Evolutionary conservation across 1,140 invertebrate species (phyloP).

Genomic region (Drosophila fuyamai): DNA sequence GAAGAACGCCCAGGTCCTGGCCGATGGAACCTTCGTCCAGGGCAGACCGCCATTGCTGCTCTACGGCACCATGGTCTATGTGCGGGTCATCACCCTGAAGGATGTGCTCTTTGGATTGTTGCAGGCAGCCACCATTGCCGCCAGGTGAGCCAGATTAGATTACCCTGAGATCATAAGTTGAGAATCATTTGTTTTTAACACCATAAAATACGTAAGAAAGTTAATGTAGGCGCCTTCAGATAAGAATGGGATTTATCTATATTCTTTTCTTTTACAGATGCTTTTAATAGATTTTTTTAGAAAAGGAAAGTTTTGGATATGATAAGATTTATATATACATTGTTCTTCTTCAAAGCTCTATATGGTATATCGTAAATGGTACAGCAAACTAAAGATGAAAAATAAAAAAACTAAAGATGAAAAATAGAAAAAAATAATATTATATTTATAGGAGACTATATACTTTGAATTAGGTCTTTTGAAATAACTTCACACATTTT

Average conservation of each 20-base stretch:
- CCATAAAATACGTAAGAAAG: neutral
- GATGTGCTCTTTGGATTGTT: constrained; percentile 90
- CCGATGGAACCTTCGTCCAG: constrained; percentile 95
- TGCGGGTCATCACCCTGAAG: constrained; percentile 91
- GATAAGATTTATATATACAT: too few species aligned
- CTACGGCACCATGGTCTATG: constrained; percentile 97
- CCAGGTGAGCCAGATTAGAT: constrained; percentile 62
- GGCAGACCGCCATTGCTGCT: constrained; percentile 93
- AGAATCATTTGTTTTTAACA: neutral
- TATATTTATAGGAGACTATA: too few species aligned
- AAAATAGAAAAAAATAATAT: too few species aligned
- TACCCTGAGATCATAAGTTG: too few species aligned
- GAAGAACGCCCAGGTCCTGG: constrained; percentile 94
- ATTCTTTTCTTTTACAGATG: neutral
- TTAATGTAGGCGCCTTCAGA: neutral
- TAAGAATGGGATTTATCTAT: neutral
- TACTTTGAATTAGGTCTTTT: too few species aligned
- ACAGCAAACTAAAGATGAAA: too few species aligned
- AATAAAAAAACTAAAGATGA: too few species aligned
- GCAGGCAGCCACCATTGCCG: constrained; percentile 93
- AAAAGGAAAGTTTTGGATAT: too few species aligned
- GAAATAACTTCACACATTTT: too few species aligned
- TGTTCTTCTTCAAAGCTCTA: too few species aligned
- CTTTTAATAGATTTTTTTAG: too few species aligned
- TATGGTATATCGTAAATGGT: too few species aligned